A percentile compares a stretch with the other conserved stretches of the same genome.
Conservation (phyloP, 2,888 invertebrate species). For the Lasioglossum vierecki region DNA sequence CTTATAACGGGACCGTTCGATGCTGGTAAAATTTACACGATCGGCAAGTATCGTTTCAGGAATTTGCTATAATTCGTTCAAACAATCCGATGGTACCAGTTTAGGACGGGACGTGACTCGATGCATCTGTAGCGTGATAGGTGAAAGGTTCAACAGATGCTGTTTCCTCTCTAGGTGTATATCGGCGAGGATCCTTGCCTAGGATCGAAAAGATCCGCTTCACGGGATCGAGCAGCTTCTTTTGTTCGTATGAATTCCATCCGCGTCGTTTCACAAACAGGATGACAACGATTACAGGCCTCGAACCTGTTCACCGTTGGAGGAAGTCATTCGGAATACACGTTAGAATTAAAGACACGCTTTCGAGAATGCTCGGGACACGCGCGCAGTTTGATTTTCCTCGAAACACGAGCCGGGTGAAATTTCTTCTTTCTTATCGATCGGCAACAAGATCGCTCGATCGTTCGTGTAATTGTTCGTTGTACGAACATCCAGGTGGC, state of each 20-base stretch:
- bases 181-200: slow-evolving; percentile 29
- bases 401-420: neutral
- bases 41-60: neutral
- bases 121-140: slow-evolving; percentile 78
- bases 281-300: slow-evolving; percentile 27
- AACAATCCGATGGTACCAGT: neutral
- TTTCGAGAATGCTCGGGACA: neutral
- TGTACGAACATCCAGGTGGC: neutral
- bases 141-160: slow-evolving; percentile 81
- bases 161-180: slow-evolving; percentile 34
- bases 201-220: slow-evolving; percentile 15
- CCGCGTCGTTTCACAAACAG: neutral
- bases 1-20: neutral
- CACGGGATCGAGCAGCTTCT: slow-evolving; percentile 13
- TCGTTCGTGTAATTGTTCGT: neutral
- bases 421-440: neutral
- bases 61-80: slow-evolving; percentile 15
- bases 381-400: neutral
- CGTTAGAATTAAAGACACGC: neutral
- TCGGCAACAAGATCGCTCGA: neutral
- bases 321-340: neutral
- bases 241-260: neutral
- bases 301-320: slow-evolving; percentile 20
- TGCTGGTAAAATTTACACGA: neutral
- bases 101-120: slow-evolving; percentile 33